A percentile compares a stretch with the other conserved stretches of the same genome.
Evolutionary conservation across 2,797 vertebrate species (phyloP).

Genomic region (Sebastes matsubarae): DNA sequence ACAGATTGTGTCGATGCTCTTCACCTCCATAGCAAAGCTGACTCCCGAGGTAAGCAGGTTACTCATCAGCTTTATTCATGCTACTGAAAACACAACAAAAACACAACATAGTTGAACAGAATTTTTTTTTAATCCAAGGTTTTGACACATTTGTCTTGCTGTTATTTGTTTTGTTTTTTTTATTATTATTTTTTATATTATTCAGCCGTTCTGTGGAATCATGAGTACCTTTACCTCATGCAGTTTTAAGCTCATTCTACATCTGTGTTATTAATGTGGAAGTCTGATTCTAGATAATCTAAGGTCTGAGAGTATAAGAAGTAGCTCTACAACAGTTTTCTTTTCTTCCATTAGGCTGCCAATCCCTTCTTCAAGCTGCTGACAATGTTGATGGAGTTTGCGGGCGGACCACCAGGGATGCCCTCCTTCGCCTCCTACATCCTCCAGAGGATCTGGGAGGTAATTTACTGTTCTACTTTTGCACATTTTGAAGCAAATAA

Average conservation of each 20-base stretch:
- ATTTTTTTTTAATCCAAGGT: not conserved
- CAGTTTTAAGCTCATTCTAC: fast-evolving
- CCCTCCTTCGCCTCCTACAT: conserved; percentile 98
- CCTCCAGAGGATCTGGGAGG: conserved; percentile 99
- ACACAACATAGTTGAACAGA: too few species aligned
- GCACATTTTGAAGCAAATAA: not conserved
- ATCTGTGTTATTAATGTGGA: not conserved
- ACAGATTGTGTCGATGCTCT: conserved; percentile 98
- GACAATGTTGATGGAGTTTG: conserved; percentile 99
- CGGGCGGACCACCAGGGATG: conserved; percentile 97
- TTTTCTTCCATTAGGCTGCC: conserved; percentile 84
- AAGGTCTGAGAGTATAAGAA: not conserved
- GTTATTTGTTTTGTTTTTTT: not conserved
- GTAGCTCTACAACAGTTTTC: not conserved
- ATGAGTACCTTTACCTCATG: not conserved
- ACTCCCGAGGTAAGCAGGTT: conserved; percentile 91
- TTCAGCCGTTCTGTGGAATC: not conserved
- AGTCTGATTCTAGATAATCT: too few species aligned
- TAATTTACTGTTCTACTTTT: conserved; percentile 53
- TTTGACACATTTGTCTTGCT: not conserved
- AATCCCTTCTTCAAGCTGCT: conserved; percentile 98
- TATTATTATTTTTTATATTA: not conserved
- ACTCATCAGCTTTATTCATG: not conserved
- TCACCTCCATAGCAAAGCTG: conserved; percentile 98
- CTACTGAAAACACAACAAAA: not conserved